Evolutionary conservation across 2,113 vertebrate genomes (phyloP).

Genomic region (Bufo gargarizans): DNA sequence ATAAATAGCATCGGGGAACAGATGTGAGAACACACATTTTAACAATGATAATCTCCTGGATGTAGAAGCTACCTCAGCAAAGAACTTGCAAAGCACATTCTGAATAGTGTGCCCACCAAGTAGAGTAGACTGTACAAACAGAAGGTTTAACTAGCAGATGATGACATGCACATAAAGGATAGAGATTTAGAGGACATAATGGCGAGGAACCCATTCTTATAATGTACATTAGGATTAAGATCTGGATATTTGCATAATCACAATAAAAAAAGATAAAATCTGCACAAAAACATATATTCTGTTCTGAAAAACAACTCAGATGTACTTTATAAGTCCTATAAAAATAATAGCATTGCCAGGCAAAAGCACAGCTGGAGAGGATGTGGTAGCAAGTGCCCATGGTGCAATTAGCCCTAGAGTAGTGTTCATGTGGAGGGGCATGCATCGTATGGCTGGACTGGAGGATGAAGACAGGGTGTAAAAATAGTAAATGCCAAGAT

Average conservation of each 20-base stretch:
- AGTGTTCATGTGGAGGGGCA: too few species aligned
- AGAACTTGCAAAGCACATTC: neutral
- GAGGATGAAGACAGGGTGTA: too few species aligned
- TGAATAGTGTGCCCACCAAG: neutral
- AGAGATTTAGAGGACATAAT: neutral
- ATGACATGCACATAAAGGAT: neutral
- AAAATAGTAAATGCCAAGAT: neutral
- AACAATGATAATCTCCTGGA: constrained; percentile 43
- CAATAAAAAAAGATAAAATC: too few species aligned
- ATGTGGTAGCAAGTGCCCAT: too few species aligned
- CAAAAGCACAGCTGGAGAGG: too few species aligned
- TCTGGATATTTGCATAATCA: constrained; percentile 5
- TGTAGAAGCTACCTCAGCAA: neutral
- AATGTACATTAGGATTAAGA: neutral
- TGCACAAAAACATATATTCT: too few species aligned
- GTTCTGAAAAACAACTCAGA: too few species aligned
- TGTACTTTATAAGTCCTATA: too few species aligned
- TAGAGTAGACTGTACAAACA: neutral
- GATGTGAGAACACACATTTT: constrained; percentile 52
- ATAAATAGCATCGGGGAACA: constrained; percentile 38
- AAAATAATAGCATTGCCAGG: too few species aligned
- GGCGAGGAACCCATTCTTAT: neutral
- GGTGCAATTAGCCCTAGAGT: too few species aligned
- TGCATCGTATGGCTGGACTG: too few species aligned
- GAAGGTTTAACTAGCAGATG: neutral